These are phyloP conservation scores for Druon quercuslanigerum DNA, from an alignment of 1,140 invertebrate species.

Conservation along the genomic window DNA sequence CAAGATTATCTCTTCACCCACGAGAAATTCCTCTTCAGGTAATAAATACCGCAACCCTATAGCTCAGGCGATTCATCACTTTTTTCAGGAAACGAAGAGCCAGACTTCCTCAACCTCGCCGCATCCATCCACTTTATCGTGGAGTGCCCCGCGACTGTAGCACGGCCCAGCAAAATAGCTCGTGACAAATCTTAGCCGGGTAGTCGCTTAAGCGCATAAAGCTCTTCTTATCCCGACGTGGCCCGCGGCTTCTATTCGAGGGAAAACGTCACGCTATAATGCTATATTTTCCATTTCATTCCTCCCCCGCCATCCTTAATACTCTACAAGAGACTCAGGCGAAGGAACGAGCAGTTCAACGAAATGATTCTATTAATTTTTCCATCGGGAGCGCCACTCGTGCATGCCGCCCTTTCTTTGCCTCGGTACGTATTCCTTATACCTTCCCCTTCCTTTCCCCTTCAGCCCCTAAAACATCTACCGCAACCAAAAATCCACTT, in stretches of 20 bases:
- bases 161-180: conserved; percentile 53
- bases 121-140: conserved; percentile 49
- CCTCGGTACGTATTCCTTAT: neutral
- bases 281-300: conserved; percentile 58
- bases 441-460: neutral
- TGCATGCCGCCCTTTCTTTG: conserved; percentile 66
- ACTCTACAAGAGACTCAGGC: conserved; percentile 42
- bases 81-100: too few species aligned
- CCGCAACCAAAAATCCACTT: neutral
- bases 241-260: conserved; percentile 30
- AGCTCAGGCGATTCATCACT: too few species aligned
- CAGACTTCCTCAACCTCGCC: too few species aligned
- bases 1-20: too few species aligned
- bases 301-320: conserved; percentile 45
- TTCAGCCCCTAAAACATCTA: too few species aligned
- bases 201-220: conserved; percentile 64
- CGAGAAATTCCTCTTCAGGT: too few species aligned
- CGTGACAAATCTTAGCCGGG: conserved; percentile 64
- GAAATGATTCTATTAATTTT: conserved; percentile 76
- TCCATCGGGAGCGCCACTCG: conserved; percentile 71
- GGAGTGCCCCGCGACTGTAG: conserved; percentile 40
- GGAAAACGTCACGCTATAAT: conserved; percentile 45
- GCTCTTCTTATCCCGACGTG: conserved; percentile 57
- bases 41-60: too few species aligned
- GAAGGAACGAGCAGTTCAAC: conserved; percentile 56